These are phyloP conservation scores for Trichogramma dendrolimi DNA, from an alignment of 2,888 invertebrate genomes.

Conservation along the genomic window DNA sequence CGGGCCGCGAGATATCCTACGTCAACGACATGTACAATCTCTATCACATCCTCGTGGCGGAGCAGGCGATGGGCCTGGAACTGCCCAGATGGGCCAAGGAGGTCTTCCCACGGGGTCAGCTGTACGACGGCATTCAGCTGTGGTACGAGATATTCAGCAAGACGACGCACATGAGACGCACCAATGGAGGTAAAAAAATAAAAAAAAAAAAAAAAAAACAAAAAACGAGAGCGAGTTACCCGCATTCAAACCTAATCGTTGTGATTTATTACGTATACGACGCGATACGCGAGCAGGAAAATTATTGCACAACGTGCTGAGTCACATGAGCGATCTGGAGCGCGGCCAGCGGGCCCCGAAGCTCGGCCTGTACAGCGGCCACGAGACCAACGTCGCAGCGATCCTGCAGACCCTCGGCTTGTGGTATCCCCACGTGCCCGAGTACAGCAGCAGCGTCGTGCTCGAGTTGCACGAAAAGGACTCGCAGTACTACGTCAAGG, in stretches of 20 bases:
- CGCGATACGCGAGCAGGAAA: background rate
- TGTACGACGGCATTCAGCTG: constrained; percentile 54
- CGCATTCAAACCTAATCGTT: background rate
- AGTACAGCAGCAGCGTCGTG: constrained; percentile 38
- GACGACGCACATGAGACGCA: constrained; percentile 53
- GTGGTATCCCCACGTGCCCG: constrained; percentile 40
- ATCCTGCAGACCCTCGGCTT: constrained; percentile 38
- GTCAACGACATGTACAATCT: constrained; percentile 34
- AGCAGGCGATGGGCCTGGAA: constrained; percentile 56
- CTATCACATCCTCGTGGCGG: constrained; percentile 42
- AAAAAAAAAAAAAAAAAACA: too few relatives aligned
- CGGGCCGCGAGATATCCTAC: constrained; percentile 31
- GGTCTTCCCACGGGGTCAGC: constrained; percentile 53
- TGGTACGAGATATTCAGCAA: constrained; percentile 59
- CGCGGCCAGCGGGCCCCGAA: constrained; percentile 32
- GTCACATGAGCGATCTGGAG: constrained; percentile 21
- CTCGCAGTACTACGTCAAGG: constrained; percentile 37
- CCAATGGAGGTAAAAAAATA: constrained; percentile 54
- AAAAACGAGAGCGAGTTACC: background rate
- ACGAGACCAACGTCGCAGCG: constrained; percentile 41
- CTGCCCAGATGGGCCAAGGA: constrained; percentile 59
- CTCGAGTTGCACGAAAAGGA: constrained; percentile 39
- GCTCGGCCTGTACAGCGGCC: constrained; percentile 41
- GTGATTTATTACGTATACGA: background rate
- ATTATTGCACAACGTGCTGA: background rate